These are phyloP conservation scores for Exocentrus adspersus DNA, from an alignment of 2,888 invertebrate genomes.

Conservation along the genomic window DNA sequence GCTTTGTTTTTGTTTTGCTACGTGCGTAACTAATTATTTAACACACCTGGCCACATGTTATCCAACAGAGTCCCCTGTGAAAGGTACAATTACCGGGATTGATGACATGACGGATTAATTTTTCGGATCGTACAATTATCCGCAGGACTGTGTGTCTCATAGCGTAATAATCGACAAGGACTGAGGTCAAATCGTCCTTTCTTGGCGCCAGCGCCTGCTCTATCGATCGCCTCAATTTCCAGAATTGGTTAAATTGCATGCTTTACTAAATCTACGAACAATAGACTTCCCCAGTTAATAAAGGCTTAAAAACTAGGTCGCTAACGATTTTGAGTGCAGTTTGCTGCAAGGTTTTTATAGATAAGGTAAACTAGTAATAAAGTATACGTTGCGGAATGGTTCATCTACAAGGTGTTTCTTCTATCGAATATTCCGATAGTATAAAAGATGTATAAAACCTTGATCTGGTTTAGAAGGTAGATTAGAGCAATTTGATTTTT, in stretches of 20 bases:
- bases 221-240: conserved; percentile 36
- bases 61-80: not conserved
- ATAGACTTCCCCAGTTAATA: too few species aligned
- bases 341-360: too few species aligned
- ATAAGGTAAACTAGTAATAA: too few species aligned
- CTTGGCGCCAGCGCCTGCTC: conserved; percentile 32
- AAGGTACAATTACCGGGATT: conserved; percentile 20
- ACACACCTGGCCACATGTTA: conserved; percentile 11
- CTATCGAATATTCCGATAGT: too few species aligned
- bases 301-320: not conserved
- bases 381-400: too few species aligned
- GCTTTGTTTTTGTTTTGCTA: not conserved
- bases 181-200: conserved; percentile 34
- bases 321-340: not conserved
- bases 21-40: not conserved
- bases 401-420: too few species aligned
- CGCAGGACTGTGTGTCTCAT: conserved; percentile 37
- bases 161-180: conserved; percentile 30
- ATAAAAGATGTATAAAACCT: too few species aligned
- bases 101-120: conserved; percentile 17
- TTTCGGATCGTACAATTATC: conserved; percentile 27
- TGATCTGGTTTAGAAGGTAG: too few species aligned
- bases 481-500: too few species aligned
- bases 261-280: too few species aligned
- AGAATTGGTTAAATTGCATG: conserved; percentile 10